These are phyloP conservation scores for Halcyon senegalensis DNA, from an alignment of 2,113 vertebrate genomes.

Conservation along the genomic window DNA sequence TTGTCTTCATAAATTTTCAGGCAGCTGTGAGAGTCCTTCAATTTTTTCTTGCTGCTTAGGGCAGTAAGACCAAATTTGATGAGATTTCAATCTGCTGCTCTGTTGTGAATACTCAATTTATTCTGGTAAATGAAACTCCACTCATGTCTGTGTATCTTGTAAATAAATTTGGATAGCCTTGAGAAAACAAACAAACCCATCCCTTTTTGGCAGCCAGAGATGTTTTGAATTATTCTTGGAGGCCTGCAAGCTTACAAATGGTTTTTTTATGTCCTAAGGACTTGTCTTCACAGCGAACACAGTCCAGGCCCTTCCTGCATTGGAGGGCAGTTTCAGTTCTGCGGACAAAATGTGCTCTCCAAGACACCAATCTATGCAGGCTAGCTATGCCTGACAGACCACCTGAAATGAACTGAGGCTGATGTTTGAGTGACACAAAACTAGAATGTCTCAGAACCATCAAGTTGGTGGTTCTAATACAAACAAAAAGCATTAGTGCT, in stretches of 20 bases:
- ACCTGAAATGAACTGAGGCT: not conserved
- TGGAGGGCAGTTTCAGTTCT: not conserved
- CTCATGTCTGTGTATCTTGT: slow-evolving; percentile 11
- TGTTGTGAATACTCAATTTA: not conserved
- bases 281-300: not conserved
- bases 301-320: not conserved
- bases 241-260: not conserved
- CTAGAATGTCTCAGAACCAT: not conserved
- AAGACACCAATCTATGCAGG: not conserved
- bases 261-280: not conserved
- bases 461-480: not conserved
- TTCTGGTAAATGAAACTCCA: not conserved
- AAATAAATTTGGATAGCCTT: slow-evolving; percentile 22
- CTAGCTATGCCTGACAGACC: not conserved
- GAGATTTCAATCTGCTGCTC: not conserved
- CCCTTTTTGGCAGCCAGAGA: slow-evolving; percentile 6
- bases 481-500: not conserved
- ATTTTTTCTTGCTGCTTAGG: not conserved
- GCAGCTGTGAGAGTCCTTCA: not conserved
- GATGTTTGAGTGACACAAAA: not conserved
- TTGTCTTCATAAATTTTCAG: not conserved
- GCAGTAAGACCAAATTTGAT: not conserved
- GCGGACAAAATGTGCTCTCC: not conserved
- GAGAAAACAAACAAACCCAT: slow-evolving; percentile 2
- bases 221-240: slow-evolving; percentile 34